Conservation (phyloP, 2,888 invertebrate species). For the Athalia rosae region DNA sequence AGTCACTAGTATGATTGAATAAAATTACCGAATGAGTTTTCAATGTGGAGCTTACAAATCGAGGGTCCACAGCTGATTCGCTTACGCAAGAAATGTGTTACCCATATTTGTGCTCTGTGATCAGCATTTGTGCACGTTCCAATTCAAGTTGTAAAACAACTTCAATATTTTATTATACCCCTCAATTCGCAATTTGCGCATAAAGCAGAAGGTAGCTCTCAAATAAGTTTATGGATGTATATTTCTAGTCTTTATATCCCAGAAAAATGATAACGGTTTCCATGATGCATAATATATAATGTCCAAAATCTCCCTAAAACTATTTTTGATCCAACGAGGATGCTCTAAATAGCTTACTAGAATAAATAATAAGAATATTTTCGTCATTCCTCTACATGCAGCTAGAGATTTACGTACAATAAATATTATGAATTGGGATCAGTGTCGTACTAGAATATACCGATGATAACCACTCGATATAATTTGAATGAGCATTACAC, state of each 20-base stretch:
- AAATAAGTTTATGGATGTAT: not conserved
- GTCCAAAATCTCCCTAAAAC: not conserved
- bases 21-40: constrained; percentile 27
- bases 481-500: constrained; percentile 13
- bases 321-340: not conserved
- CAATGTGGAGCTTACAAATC: not conserved
- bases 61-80: constrained; percentile 13
- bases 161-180: constrained; percentile 19
- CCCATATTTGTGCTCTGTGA: not conserved
- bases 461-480: not conserved
- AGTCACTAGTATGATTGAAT: constrained; percentile 5
- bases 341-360: not conserved
- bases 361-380: not conserved
- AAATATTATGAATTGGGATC: constrained; percentile 4
- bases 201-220: constrained; percentile 38
- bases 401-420: constrained; percentile 11
- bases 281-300: not conserved
- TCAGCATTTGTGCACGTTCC: not conserved
- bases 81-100: constrained; percentile 12
- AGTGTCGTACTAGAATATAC: no score
- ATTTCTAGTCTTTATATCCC: no score
- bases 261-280: not conserved
- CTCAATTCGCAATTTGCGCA: not conserved
- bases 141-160: not conserved
- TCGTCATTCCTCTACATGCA: not conserved